Evolutionary conservation across 2,888 invertebrate species (phyloP), one percentile per base, ranked within the genome.

Genomic region (Tridacna crocea): DNA sequence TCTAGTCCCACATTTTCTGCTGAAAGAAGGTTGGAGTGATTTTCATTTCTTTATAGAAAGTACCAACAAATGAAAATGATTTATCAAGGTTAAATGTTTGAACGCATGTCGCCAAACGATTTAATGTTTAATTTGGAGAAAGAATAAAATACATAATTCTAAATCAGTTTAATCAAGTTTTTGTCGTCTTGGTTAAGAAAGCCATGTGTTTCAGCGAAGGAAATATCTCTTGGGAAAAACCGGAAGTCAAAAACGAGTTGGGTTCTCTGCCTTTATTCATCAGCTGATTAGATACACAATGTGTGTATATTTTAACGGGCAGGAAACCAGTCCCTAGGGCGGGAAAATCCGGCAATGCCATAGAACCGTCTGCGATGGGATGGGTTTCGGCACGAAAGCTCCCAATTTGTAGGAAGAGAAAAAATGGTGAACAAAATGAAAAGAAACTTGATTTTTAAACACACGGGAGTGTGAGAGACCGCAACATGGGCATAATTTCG

Each of bases 391-490:
- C 86, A 86, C 86, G 86, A 76, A 84, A 86, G 63, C 60, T 73
- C 27, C 82, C 78, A 84, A 86, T 84, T 86, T 86, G 78, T 55
- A 79, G 60, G 74, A 74, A 72, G 79, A 81, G 75, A 79, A 87
- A 80, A 83, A 79, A 87, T 84, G 82, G 83, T 75, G 87, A 81
- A 84, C 77, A 82, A 84, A 82, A 87, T 87, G 83, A 84, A 87
- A 84, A 87, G 87, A 83, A 88, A 87, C 87, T 87, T 88, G 88
- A 88, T 88, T 88, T 70, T 88, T 80, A 83, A 85, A 83, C 88
- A 83, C 87, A 84, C 82, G 79, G 84, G 85, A 85, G 85, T 84
- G 87, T 82, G 72, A 73, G 51, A 70, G 77, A 72, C 75, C 70
- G 61, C 77, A 81, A 79, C 80, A 81, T 61, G 81, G 83, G 82